Evolutionary conservation across 2,797 vertebrate genomes (phyloP).

Genomic region (Macropus fuliginosus): DNA sequence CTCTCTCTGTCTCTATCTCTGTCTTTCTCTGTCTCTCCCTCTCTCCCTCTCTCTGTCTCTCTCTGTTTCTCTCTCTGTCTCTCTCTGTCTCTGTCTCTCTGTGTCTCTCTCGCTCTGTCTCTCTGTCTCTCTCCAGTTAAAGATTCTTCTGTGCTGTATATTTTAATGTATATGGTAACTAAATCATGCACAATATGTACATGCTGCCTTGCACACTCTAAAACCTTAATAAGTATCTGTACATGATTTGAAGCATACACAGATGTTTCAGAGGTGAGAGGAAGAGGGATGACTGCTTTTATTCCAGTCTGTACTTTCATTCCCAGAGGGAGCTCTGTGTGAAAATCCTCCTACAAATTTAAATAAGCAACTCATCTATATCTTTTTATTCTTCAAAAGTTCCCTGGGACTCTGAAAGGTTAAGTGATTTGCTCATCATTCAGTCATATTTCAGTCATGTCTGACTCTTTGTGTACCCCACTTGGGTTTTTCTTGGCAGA

Average conservation of each 20-base stretch:
- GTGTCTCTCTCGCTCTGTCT: too few relatives aligned
- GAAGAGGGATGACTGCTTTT: not conserved
- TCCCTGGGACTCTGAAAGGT: not conserved
- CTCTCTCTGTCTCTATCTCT: too few relatives aligned
- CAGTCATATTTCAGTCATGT: not conserved
- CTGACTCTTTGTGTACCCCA: not conserved
- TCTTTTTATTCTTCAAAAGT: not conserved
- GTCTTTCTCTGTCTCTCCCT: too few relatives aligned
- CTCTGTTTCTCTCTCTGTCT: too few relatives aligned
- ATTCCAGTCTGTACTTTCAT: not conserved
- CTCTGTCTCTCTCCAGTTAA: too few relatives aligned
- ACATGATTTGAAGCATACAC: not conserved
- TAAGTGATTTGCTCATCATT: not conserved
- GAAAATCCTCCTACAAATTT: not conserved
- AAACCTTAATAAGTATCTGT: not conserved
- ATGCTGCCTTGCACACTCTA: not conserved
- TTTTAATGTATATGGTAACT: not conserved
- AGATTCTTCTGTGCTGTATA: not conserved
- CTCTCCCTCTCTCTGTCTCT: too few relatives aligned
- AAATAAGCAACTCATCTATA: not conserved
- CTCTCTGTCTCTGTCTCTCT: too few relatives aligned
- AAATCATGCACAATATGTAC: not conserved
- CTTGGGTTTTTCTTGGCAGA: not conserved
- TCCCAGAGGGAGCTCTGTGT: not conserved
- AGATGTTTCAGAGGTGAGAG: not conserved